Evolutionary conservation across 2,113 vertebrate genomes (phyloP), one percentile per base, ranked within the genome.

Genomic region (Cygnus buccinator): DNA sequence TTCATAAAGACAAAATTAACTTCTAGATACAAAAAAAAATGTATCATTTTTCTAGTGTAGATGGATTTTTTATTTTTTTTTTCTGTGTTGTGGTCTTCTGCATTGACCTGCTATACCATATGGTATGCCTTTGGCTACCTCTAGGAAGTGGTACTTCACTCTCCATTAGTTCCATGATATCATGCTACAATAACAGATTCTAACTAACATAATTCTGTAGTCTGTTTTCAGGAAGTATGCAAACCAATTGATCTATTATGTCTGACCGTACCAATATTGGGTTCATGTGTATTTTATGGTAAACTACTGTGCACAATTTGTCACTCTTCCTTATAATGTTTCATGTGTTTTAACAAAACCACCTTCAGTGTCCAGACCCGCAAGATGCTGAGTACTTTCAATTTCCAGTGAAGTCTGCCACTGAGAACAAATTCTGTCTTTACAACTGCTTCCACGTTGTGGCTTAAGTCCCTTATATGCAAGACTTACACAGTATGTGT

Each of bases 81-180:
- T 31, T 29, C 21, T 59, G 13, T 3, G 0, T 72, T 85, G 43
- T 9, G 26, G 6, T 71, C 39, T 75, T 61, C 52, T 92, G 41
- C 6, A 4, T 31, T 87, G 46, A 28, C 54, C 81, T 86, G 35
- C 13, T 76, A 6, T 58, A 82, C 84, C 91, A 94, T 92, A 84
- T 93, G 89, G 81, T 41, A 28, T 91, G 94, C 87, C 89, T 84
- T 85, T 94, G 85, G 81, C 89, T 87, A 94, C 57, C 91, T 96
- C 65, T 80, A 74, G 78, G 52, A 96, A 75, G 62, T 55, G 57
- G 74, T 66, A 74, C 57, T 94, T 91, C 52, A n/a, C 15, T 91
- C 74, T 80, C 61, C 52, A 54, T 92, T 87, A 92, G 26, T 73
- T 79, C 35, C 19, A 31, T 71, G 61, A 74, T 88, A 83, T n/a